A percentile compares a stretch with the other conserved stretches of the same genome.
Conservation (phyloP, 2,797 vertebrate species). For the Sebastes cheni region DNA sequence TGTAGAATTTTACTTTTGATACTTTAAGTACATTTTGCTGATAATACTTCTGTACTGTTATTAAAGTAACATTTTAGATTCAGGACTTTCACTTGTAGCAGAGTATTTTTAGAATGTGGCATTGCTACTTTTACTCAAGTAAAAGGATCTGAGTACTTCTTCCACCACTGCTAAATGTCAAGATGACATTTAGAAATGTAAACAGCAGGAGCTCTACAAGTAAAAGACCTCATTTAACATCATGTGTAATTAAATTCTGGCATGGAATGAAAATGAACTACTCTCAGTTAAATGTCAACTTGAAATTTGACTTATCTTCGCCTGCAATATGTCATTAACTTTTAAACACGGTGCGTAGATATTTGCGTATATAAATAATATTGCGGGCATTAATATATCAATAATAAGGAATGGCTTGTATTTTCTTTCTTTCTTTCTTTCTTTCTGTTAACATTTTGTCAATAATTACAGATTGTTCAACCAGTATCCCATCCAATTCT, state of each 20-base stretch:
- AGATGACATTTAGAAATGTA: background rate
- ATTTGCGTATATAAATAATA: background rate
- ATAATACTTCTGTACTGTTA: no score
- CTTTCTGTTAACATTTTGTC: background rate
- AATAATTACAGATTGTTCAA: background rate
- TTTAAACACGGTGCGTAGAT: background rate
- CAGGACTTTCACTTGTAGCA: no score
- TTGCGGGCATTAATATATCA: background rate
- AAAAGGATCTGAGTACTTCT: no score
- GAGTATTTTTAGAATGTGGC: no score
- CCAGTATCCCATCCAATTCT: background rate
- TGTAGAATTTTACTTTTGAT: no score
- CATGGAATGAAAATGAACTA: background rate
- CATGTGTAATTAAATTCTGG: background rate
- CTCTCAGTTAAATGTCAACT: background rate
- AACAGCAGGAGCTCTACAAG: background rate
- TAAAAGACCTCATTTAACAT: background rate
- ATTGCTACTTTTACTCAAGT: no score
- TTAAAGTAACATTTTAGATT: no score
- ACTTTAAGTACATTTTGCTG: no score
- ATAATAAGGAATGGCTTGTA: background rate
- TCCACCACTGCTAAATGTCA: background rate
- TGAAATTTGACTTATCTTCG: background rate
- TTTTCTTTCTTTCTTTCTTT: background rate
- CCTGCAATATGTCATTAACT: background rate